phyloP scores from a whole-genome alignment of 2,888 invertebrate genomes.

The Actias luna region DNA sequence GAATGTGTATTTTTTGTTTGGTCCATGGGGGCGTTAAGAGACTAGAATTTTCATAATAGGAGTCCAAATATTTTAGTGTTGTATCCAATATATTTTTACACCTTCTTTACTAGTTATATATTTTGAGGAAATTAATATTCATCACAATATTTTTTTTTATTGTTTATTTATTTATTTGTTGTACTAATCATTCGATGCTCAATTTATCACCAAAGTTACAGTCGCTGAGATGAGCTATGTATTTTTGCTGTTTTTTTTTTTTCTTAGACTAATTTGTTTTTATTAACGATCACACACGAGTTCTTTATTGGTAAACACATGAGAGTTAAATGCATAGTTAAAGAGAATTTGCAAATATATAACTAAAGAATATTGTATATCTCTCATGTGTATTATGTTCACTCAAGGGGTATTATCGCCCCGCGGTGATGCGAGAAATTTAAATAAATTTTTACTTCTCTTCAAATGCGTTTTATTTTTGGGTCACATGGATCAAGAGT shows the following conservation, averaged over 20 bases:
- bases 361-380: background rate
- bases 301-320: background rate
- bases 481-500: background rate
- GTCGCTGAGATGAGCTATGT: background rate
- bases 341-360: background rate
- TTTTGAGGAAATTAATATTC: background rate
- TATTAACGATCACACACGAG: background rate
- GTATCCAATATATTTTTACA: background rate
- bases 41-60: too few relatives aligned
- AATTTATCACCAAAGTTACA: constrained; percentile 5
- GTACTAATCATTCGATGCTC: background rate
- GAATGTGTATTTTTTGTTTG: too few relatives aligned
- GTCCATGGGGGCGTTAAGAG: too few relatives aligned
- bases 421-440: background rate
- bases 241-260: background rate
- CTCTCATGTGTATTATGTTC: too few relatives aligned
- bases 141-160: background rate
- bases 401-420: too few relatives aligned
- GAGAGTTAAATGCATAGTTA: background rate
- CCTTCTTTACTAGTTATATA: background rate
- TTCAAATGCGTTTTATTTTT: background rate
- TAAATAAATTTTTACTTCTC: background rate
- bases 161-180: background rate
- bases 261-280: background rate
- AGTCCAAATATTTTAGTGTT: too few relatives aligned